Evolutionary conservation across 1,140 invertebrate genomes (phyloP).

Genomic region (Atopsyche davidsoni): DNA sequence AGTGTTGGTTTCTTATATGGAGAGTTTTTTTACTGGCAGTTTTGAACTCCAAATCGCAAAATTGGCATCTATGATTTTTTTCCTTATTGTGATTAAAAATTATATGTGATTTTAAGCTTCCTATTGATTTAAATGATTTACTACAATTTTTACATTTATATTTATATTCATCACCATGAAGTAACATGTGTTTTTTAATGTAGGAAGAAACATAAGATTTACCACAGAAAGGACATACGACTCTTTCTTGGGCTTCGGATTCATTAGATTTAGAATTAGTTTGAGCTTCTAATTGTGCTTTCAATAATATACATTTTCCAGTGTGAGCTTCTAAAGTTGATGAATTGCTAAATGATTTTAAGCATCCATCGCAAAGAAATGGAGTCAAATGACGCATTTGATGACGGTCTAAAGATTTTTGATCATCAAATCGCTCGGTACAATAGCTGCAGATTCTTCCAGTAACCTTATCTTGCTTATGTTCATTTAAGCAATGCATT

Average conservation of each 20-base stretch:
- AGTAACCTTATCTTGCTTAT: constrained; percentile 34
- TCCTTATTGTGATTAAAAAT: constrained; percentile 46
- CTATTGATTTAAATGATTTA: constrained; percentile 45
- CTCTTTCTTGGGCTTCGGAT: not conserved
- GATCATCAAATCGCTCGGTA: constrained; percentile 44
- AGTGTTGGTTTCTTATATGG: constrained; percentile 44
- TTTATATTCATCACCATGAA: constrained; percentile 40
- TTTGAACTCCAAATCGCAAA: constrained; percentile 43
- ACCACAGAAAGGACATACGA: constrained; percentile 42
- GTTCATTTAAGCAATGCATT: constrained; percentile 37
- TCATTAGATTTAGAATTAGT: not conserved
- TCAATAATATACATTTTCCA: constrained; percentile 5
- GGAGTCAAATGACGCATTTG: constrained; percentile 42
- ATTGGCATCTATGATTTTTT: constrained; percentile 42
- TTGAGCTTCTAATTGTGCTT: not conserved
- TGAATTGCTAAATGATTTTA: constrained; percentile 39
- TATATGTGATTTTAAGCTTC: constrained; percentile 43
- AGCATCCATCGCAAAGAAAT: constrained; percentile 44
- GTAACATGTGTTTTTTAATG: constrained; percentile 44
- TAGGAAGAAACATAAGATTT: constrained; percentile 45
- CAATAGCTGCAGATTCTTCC: constrained; percentile 46
- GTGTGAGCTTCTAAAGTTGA: constrained; percentile 35
- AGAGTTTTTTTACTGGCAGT: constrained; percentile 42
- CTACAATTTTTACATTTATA: constrained; percentile 45
- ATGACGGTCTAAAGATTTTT: constrained; percentile 40